phyloP scores from a whole-genome alignment of 2,888 invertebrate species.

The Acanthoscelides obtectus region DNA sequence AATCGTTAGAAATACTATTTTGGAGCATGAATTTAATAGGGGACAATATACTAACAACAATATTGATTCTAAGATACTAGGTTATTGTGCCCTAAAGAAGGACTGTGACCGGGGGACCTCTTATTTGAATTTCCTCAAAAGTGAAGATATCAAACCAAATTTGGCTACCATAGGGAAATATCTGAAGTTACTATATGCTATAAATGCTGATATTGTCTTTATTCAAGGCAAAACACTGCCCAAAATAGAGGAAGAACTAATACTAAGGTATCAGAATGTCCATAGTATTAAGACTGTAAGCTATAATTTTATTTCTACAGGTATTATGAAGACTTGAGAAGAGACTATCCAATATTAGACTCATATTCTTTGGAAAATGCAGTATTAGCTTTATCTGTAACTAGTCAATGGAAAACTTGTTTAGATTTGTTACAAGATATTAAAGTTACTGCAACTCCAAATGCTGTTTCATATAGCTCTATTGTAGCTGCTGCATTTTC shows the following conservation, averaged over 20 bases:
- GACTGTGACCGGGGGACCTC: constrained; percentile 52
- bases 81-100: constrained; percentile 47
- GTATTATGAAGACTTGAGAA: constrained; percentile 44
- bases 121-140: constrained; percentile 55
- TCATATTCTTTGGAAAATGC: constrained; percentile 55
- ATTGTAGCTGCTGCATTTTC: constrained; percentile 57
- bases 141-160: constrained; percentile 50
- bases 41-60: constrained; percentile 50
- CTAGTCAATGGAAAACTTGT: constrained; percentile 61
- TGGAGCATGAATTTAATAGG: constrained; percentile 35
- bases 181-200: constrained; percentile 51
- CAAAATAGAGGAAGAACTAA: constrained; percentile 49
- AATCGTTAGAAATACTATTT: constrained; percentile 45
- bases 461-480: constrained; percentile 50
- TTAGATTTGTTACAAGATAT: constrained; percentile 58
- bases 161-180: constrained; percentile 57
- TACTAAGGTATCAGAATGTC: constrained; percentile 39
- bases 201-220: constrained; percentile 31
- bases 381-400: constrained; percentile 59
- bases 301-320: background rate
- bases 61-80: constrained; percentile 58
- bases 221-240: constrained; percentile 28
- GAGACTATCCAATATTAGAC: constrained; percentile 58
- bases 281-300: background rate
- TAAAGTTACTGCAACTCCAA: constrained; percentile 49